Percentiles rank a stretch among this genome's conserved stretches.
Conservation (phyloP, 2,888 invertebrate genomes). For the Nipponacmea schrenckii region DNA sequence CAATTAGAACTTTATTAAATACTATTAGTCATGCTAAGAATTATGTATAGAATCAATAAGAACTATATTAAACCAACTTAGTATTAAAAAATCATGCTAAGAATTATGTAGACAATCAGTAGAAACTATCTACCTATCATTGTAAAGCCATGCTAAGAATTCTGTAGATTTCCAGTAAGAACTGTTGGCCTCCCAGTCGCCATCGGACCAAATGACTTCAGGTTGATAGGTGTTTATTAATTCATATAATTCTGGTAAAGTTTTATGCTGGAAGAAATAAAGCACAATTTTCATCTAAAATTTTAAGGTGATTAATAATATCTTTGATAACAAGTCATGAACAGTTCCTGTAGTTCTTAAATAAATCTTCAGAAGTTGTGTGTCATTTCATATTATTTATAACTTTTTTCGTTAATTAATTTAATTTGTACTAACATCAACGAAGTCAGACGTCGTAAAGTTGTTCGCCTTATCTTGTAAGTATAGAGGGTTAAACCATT, state of each 20-base stretch:
- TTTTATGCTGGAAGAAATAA: constrained; percentile 43
- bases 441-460: not conserved
- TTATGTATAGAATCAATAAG: no score
- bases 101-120: no score
- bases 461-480: not conserved
- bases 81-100: no score
- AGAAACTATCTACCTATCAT: constrained; percentile 51
- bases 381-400: no score
- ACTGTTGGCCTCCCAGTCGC: constrained; percentile 75
- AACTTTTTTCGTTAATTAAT: not conserved
- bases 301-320: not conserved
- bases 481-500: not conserved
- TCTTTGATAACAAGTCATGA: no score
- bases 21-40: no score
- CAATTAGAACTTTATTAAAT: no score
- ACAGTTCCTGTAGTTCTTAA: no score
- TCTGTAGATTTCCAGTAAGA: constrained; percentile 65
- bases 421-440: not conserved
- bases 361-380: no score
- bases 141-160: constrained; percentile 69
- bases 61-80: no score
- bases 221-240: constrained; percentile 58
- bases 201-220: constrained; percentile 63
- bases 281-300: no score
- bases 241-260: constrained; percentile 78